Percentiles rank a stretch among this genome's conserved stretches.
Evolutionary conservation across 2,888 invertebrate genomes (phyloP).

Genomic region (Synergus umbraculus): DNA sequence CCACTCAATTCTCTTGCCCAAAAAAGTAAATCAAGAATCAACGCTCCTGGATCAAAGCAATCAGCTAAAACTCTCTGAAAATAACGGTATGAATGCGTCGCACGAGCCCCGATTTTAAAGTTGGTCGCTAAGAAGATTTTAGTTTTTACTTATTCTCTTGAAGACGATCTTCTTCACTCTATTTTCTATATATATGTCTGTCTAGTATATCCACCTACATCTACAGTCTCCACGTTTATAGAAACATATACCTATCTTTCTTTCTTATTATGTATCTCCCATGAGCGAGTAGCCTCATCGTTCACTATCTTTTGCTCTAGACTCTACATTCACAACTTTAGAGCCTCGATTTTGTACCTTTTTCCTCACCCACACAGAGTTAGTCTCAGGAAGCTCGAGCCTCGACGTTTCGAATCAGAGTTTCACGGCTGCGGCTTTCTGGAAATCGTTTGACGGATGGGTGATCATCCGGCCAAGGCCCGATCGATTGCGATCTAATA

Average conservation of each 20-base stretch:
- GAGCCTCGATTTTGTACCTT: slow-evolving; percentile 55
- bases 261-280: slow-evolving; percentile 44
- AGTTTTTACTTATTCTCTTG: slow-evolving; percentile 59
- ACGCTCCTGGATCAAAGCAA: no score
- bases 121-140: slow-evolving; percentile 54
- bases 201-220: neutral
- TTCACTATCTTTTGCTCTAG: slow-evolving; percentile 34
- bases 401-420: slow-evolving; percentile 61
- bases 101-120: slow-evolving; percentile 69
- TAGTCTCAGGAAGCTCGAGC: slow-evolving; percentile 57
- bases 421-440: slow-evolving; percentile 57
- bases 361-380: slow-evolving; percentile 53
- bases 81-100: slow-evolving; percentile 63
- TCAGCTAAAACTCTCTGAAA: neutral
- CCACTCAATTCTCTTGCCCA: no score
- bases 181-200: slow-evolving; percentile 41
- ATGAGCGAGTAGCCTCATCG: slow-evolving; percentile 42
- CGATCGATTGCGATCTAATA: slow-evolving; percentile 28
- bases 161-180: slow-evolving; percentile 55
- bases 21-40: no score
- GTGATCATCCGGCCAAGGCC: slow-evolving; percentile 50
- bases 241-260: slow-evolving; percentile 8
- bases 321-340: slow-evolving; percentile 45
- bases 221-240: neutral
- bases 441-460: slow-evolving; percentile 59